These are phyloP conservation scores for Pharmacophagus antenor DNA, from an alignment of 2,888 invertebrate species.

Conservation along the genomic window DNA sequence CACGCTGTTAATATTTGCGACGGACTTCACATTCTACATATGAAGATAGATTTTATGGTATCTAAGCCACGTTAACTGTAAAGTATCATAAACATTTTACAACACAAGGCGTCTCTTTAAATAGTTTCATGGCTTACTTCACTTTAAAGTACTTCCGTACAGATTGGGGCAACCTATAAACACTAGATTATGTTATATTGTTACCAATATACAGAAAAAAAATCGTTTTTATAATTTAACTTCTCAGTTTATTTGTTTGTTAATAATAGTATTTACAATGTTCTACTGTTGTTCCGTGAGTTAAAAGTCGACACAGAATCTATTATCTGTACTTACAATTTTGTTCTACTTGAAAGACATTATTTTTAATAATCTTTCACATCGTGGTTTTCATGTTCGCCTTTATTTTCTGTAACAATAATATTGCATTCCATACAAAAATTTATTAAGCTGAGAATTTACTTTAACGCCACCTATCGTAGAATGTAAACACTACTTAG, in stretches of 20 bases:
- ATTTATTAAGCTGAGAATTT: background rate
- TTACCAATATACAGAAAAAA: background rate
- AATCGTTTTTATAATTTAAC: background rate
- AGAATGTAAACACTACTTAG: background rate
- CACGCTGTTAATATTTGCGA: background rate
- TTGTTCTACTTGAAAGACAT: too few species aligned
- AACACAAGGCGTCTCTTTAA: conserved; percentile 12
- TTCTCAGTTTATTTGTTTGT: background rate
- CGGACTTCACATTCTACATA: background rate
- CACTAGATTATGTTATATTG: background rate
- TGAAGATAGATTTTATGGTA: conserved; percentile 22
- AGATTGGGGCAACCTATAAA: conserved; percentile 2
- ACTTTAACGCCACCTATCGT: conserved; percentile 1
- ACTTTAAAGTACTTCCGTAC: conserved; percentile 3
- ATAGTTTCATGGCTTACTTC: conserved; percentile 22
- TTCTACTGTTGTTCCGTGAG: too few species aligned
- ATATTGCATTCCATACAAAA: background rate
- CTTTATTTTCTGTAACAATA: too few species aligned
- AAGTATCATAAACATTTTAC: conserved; percentile 29
- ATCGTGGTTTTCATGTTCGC: too few species aligned
- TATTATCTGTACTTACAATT: too few species aligned
- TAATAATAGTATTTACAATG: too few species aligned
- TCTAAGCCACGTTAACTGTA: conserved; percentile 18
- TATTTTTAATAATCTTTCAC: too few species aligned
- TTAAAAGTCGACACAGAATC: too few species aligned